Conservation (phyloP, 2,113 vertebrate genomes). For the Dipodomys merriami region DNA sequence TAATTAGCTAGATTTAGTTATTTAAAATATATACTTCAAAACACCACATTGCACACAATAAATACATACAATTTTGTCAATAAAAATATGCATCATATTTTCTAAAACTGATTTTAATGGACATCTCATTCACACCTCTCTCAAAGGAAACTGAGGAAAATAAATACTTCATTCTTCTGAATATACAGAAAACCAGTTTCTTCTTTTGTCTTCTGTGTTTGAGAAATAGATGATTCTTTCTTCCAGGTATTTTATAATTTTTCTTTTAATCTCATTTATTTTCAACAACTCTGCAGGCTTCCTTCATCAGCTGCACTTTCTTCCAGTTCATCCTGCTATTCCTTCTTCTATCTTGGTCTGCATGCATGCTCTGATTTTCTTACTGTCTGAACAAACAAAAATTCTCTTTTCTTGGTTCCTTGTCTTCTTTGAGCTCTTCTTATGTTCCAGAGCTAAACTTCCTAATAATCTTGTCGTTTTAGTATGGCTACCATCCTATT, state of each 20-base stretch:
- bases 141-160: not conserved
- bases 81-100: too few relatives aligned
- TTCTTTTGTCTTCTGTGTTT: not conserved
- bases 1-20: not conserved
- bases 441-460: not conserved
- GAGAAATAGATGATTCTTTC: not conserved
- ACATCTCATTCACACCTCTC: not conserved
- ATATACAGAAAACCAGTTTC: not conserved
- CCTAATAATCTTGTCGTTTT: not conserved
- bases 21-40: not conserved
- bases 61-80: not conserved
- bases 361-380: not conserved
- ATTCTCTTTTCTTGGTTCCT: not conserved
- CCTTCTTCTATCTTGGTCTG: not conserved
- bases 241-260: not conserved
- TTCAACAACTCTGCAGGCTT: not conserved
- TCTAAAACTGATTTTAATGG: not conserved
- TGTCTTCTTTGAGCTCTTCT: not conserved
- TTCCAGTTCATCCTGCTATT: not conserved
- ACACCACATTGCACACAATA: not conserved
- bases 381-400: slow-evolving; percentile 12
- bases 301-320: not conserved
- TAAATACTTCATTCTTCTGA: slow-evolving; percentile 7
- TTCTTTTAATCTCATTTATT: not conserved
- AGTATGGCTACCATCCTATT: not conserved